Conservation (phyloP, 2,797 vertebrate genomes). For the Myripristis murdjan region DNA sequence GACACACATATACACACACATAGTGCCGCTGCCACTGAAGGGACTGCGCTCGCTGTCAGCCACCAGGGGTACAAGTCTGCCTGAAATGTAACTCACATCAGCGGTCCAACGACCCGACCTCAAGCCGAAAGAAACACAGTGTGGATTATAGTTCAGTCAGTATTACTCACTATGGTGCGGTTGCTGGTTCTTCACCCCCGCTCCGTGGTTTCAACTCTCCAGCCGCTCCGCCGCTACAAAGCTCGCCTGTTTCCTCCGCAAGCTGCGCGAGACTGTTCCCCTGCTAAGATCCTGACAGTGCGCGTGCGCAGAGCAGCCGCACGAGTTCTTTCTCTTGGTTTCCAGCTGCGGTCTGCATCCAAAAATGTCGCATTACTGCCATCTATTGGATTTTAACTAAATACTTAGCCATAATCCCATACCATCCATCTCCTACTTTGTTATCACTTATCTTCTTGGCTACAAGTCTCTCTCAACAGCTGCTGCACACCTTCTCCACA, state of each 20-base stretch:
- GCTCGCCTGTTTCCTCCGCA: conserved; percentile 43
- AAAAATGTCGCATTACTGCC: too few species aligned
- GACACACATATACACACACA: conserved; percentile 66
- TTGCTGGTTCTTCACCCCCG: conserved; percentile 29
- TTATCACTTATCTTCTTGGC: too few species aligned
- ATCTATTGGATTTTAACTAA: too few species aligned
- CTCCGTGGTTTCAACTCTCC: conserved; percentile 59
- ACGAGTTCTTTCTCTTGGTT: too few species aligned
- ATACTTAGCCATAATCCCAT: too few species aligned
- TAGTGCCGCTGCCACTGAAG: conserved; percentile 29
- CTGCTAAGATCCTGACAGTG: conserved; percentile 31
- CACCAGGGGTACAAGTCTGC: conserved; percentile 23
- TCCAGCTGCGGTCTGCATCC: too few species aligned
- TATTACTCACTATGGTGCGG: conserved; percentile 65
- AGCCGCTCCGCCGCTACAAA: conserved; percentile 67
- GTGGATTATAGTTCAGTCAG: conserved; percentile 16
- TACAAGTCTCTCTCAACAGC: too few species aligned
- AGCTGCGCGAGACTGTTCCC: conserved; percentile 59
- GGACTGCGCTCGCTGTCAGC: conserved; percentile 38
- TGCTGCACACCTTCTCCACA: too few species aligned
- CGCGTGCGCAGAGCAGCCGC: conserved; percentile 54
- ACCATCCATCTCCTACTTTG: too few species aligned
- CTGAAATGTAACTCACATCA: conserved; percentile 19
- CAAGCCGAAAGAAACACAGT: fast-evolving
- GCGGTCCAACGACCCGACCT: neutral